These are phyloP conservation scores for Oncorhynchus masou DNA, from an alignment of 2,113 vertebrate genomes.

Conservation along the genomic window DNA sequence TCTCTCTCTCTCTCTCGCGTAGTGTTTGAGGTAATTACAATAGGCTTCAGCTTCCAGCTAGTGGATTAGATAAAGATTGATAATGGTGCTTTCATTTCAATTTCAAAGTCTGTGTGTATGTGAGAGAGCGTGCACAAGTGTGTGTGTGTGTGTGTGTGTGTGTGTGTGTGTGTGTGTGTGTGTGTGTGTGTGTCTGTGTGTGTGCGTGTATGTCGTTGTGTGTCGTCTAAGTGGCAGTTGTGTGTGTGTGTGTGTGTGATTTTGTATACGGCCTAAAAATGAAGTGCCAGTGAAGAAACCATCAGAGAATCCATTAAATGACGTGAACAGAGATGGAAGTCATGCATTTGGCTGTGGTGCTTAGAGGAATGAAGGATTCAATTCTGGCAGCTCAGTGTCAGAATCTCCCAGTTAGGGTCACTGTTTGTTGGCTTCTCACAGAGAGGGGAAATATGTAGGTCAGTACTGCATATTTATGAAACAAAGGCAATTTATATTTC, in stretches of 20 bases:
- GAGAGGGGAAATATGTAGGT: not conserved
- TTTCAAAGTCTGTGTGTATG: conserved; percentile 22
- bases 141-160: not conserved
- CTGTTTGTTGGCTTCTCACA: not conserved
- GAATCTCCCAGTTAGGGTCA: too few relatives aligned
- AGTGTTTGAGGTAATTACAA: conserved; percentile 47
- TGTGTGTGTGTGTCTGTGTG: too few relatives aligned
- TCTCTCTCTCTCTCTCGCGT: not conserved
- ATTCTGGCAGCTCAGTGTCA: conserved; percentile 4
- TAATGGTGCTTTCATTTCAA: conserved; percentile 45
- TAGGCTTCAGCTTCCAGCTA: conserved; percentile 16
- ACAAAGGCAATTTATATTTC: conserved; percentile 6
- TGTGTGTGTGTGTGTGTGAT: too few relatives aligned
- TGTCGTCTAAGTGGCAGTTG: too few relatives aligned
- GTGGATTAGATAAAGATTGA: conserved; percentile 55
- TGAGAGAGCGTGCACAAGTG: not conserved
- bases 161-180: not conserved
- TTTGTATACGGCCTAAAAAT: conserved; percentile 8
- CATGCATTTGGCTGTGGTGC: not conserved
- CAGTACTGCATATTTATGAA: not conserved
- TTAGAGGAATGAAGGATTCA: conserved; percentile 25
- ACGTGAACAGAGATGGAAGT: conserved; percentile 34
- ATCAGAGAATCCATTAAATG: conserved; percentile 34
- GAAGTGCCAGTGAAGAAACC: conserved; percentile 3
- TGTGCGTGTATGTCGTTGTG: not conserved